Evolutionary conservation across 1,140 invertebrate species (phyloP), one percentile per base, ranked within the genome.

Genomic region (Melipona quadrifasciata): DNA sequence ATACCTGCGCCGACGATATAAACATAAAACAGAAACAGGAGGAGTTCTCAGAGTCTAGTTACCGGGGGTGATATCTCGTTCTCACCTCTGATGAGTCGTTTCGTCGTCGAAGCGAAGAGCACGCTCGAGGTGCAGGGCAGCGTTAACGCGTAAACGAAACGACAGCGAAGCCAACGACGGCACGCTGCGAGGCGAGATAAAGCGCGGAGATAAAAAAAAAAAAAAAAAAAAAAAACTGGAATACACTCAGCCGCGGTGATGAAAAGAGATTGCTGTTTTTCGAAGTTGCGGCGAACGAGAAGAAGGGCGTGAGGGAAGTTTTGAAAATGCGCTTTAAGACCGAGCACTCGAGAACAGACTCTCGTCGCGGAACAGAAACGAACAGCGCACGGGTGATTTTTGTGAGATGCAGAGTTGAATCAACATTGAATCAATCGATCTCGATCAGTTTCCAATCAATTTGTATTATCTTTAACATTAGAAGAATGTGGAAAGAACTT

Each of bases 201-300:
- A 21, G 17, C 16, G n/a, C 21, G 6, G 10, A 24, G 5, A 57
- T 57, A 19, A 19, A 57, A 6, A 17, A 71, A 70, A 16, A 53
- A n/a, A n/a, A n/a, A 70, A 64, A 72, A 14, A 72, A 31, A 65
- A 10, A 27, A 2, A 47, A 47, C 14, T 6, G 14, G 31, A 84
- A 79, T 16, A 27, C 47, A 53, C 67, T 84, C 34, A 11, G 34
- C 6, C 17, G 0, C 6, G 8, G 1, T 1, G 75, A 83, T 71
- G 75, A 79, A 47, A 72, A 79, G 55, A 70, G 51, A 84, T 57
- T 58, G 57, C 75, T 39, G 31, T n/a, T 65, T 74, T 65, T 39
- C 8, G 51, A 27, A 65, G 27, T 65, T 53, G 16, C 16, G 34
- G 12, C 6, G 12, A 21, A 0, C 14, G 27, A 4, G n/a, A n/a